Conservation (phyloP, 1,140 invertebrate genomes). For the Sarcophaga peregrina region DNA sequence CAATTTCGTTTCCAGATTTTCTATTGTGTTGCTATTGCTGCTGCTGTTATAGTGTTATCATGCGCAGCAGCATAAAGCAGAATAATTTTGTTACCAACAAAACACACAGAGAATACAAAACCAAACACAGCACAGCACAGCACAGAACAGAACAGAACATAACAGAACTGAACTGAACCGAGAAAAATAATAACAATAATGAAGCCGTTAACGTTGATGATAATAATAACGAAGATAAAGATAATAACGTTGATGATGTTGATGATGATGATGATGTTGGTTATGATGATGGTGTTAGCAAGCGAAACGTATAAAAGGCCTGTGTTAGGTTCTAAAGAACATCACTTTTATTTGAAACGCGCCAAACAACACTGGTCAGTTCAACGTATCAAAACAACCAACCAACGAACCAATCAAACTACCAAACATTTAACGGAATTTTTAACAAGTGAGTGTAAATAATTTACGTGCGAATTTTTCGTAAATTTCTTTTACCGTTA, state of each 20-base stretch:
- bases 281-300: background rate
- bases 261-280: background rate
- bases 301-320: constrained; percentile 32
- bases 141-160: background rate
- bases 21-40: background rate
- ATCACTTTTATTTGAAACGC: constrained; percentile 37
- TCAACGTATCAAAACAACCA: background rate
- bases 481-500: background rate
- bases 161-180: too few species aligned
- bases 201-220: too few species aligned
- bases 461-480: constrained; percentile 12
- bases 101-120: background rate
- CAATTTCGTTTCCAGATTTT: background rate
- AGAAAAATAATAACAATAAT: too few species aligned
- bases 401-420: background rate
- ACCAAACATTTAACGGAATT: background rate
- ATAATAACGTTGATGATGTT: background rate
- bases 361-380: constrained; percentile 26
- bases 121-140: background rate
- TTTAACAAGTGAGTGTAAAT: background rate
- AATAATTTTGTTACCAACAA: constrained; percentile 35
- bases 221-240: background rate
- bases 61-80: constrained; percentile 36
- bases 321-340: constrained; percentile 26
- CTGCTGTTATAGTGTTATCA: constrained; percentile 13